phyloP scores from a whole-genome alignment of 2,797 vertebrate genomes.

The Eulemur albifrons region DNA sequence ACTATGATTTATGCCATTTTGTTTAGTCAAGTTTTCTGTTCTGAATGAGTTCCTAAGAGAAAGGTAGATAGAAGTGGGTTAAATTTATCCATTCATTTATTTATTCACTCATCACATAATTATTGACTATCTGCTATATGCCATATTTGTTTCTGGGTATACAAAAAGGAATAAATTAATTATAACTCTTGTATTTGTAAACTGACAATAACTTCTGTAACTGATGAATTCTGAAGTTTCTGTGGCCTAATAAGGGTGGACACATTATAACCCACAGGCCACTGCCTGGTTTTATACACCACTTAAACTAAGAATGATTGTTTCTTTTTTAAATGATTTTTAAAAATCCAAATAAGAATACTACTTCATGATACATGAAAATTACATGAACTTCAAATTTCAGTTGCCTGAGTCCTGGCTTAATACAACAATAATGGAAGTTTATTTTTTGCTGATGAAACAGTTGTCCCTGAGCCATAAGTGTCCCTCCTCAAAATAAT shows the following conservation, averaged over 20 bases:
- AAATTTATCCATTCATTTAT: not conserved
- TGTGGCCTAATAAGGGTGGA: not conserved
- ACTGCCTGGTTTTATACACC: not conserved
- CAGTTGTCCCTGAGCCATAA: not conserved
- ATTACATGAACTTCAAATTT: not conserved
- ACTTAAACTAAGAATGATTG: not conserved
- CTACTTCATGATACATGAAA: not conserved
- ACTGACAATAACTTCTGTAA: not conserved
- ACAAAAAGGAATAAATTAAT: not conserved
- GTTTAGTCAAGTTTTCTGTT: not conserved
- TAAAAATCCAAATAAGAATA: not conserved
- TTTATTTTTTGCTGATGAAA: not conserved
- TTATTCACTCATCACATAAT: not conserved
- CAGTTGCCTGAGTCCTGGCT: not conserved
- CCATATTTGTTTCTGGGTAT: not conserved
- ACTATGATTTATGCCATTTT: not conserved
- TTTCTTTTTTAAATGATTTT: not conserved
- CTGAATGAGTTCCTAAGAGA: not conserved
- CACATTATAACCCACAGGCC: not conserved
- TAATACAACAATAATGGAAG: not conserved
- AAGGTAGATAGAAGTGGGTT: not conserved
- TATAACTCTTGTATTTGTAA: not conserved
- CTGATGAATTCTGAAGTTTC: not conserved
- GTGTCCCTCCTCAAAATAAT: not conserved
- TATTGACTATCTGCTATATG: not conserved